These are phyloP conservation scores for Coreius guichenoti DNA, from an alignment of 2,797 vertebrate genomes.

Conservation along the genomic window DNA sequence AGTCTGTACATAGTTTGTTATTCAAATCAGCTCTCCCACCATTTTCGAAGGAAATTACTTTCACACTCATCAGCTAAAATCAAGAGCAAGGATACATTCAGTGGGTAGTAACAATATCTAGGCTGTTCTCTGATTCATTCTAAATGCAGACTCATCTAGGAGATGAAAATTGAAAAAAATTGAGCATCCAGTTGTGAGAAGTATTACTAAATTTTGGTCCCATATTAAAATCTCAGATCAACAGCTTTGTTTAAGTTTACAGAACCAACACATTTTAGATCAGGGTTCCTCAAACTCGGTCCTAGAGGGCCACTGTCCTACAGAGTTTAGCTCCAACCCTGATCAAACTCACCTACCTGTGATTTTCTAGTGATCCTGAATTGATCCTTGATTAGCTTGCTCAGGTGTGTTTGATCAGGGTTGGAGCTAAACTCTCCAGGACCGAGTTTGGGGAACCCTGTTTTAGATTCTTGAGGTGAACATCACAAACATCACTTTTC, in stretches of 20 bases:
- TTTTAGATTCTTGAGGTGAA: not conserved
- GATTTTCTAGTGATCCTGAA: no score
- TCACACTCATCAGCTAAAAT: slow-evolving; percentile 27
- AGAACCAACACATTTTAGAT: not conserved
- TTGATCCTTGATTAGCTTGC: no score
- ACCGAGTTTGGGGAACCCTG: no score
- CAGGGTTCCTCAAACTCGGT: no score
- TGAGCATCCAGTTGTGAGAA: not conserved
- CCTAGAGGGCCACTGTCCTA: no score
- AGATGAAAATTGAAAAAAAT: not conserved
- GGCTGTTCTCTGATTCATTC: slow-evolving; percentile 7
- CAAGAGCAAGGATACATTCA: slow-evolving; percentile 6
- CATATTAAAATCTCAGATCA: not conserved
- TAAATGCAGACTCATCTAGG: slow-evolving; percentile 5
- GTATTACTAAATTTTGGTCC: not conserved
- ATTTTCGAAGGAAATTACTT: slow-evolving; percentile 48
- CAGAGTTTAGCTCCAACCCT: no score
- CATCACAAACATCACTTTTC: not conserved
- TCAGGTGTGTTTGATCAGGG: no score
- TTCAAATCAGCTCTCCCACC: slow-evolving; percentile 51
- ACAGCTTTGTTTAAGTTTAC: not conserved
- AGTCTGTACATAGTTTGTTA: slow-evolving; percentile 33
- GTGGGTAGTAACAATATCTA: not conserved
- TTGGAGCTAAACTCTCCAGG: no score
- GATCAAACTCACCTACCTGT: no score